These are phyloP conservation scores for Clamator glandarius DNA, from an alignment of 2,797 vertebrate species.

Conservation along the genomic window DNA sequence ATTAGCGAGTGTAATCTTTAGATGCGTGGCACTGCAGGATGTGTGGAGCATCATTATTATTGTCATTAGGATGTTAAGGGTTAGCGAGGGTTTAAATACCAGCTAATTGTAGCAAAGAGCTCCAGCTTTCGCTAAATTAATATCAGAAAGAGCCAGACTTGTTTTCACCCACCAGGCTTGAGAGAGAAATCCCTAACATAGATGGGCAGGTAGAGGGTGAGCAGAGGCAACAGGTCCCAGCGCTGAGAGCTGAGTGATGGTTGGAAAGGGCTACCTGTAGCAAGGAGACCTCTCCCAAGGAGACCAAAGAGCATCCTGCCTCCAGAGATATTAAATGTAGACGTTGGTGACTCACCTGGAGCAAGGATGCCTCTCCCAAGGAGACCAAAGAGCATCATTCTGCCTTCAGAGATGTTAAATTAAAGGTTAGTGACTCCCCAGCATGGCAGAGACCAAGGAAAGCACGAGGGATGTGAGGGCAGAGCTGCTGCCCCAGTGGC, in stretches of 20 bases:
- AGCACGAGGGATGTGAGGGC: background rate
- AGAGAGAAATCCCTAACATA: background rate
- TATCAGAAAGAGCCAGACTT: background rate
- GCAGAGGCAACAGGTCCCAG: background rate
- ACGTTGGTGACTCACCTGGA: background rate
- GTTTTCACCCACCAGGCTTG: background rate
- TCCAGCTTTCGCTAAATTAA: background rate
- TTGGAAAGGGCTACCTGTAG: background rate
- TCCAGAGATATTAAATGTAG: background rate
- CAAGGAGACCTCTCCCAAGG: background rate
- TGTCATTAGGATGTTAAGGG: conserved; percentile 46
- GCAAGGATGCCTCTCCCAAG: background rate
- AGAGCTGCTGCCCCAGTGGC: background rate
- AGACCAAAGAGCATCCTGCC: background rate
- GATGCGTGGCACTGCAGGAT: conserved; percentile 39
- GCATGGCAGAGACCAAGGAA: background rate
- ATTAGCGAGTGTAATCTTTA: conserved; percentile 54
- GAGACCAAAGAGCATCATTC: background rate
- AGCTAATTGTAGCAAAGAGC: conserved; percentile 26
- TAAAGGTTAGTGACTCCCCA: background rate
- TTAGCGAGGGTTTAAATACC: conserved; percentile 52
- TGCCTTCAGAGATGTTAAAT: background rate
- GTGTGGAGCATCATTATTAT: conserved; percentile 30
- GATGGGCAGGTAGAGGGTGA: background rate
- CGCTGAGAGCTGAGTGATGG: background rate